These are phyloP conservation scores for Vireo altiloquus DNA, from an alignment of 2,113 vertebrate species.

Conservation along the genomic window DNA sequence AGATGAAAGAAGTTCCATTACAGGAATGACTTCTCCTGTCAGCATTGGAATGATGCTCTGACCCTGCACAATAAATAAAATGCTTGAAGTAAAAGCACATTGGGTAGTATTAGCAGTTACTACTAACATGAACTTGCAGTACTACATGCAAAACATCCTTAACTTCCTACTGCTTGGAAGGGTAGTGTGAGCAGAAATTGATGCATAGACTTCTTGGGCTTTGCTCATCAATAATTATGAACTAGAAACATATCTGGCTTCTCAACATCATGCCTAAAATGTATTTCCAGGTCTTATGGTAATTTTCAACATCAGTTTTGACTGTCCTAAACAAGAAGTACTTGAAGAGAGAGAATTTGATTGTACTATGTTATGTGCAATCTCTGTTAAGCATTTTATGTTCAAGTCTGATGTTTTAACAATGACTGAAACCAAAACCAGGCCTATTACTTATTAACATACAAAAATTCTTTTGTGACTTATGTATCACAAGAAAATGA, in stretches of 20 bases:
- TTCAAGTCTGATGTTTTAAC: background rate
- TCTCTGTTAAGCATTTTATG: background rate
- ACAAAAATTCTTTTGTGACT: background rate
- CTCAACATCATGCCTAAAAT: background rate
- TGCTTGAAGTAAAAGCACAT: background rate
- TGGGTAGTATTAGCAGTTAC: background rate
- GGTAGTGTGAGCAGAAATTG: background rate
- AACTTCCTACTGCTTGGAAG: background rate
- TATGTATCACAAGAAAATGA: background rate
- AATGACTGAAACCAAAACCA: background rate
- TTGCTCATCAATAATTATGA: background rate
- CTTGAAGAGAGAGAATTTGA: background rate
- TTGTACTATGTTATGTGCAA: background rate
- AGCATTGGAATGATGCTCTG: conserved; percentile 94
- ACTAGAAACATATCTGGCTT: background rate
- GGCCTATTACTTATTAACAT: background rate
- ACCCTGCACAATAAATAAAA: conserved; percentile 74
- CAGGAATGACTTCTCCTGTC: conserved; percentile 90
- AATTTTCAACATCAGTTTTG: background rate
- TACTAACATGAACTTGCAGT: background rate
- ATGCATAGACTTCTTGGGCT: background rate
- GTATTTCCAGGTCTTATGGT: background rate
- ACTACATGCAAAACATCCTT: background rate
- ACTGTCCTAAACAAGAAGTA: background rate
- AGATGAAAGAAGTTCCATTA: conserved; percentile 95